A percentile compares a stretch with the other conserved stretches of the same genome.
Conservation (phyloP, 2,888 invertebrate genomes). For the Ichneumon xanthorius region DNA sequence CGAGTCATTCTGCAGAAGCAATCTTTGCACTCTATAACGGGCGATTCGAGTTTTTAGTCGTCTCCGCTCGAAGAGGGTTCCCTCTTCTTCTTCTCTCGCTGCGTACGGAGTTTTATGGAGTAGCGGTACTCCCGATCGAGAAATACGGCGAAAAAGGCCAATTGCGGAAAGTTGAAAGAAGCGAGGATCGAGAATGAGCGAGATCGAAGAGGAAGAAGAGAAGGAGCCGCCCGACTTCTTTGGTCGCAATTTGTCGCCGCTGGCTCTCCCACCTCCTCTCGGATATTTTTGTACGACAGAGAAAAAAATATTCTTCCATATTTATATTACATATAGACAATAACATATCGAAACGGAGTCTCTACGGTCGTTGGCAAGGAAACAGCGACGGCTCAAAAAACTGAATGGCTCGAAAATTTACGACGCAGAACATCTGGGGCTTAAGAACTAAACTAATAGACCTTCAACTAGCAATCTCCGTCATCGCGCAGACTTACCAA, state of each 20-base stretch:
- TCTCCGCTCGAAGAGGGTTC: neutral
- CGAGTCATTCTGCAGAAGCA: slow-evolving; percentile 1
- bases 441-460: too few relatives aligned
- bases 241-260: slow-evolving; percentile 19
- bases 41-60: slow-evolving; percentile 48
- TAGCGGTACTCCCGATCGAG: slow-evolving; percentile 45
- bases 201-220: slow-evolving; percentile 18
- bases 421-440: too few relatives aligned
- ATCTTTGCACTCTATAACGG: slow-evolving; percentile 50
- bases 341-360: neutral
- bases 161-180: slow-evolving; percentile 50
- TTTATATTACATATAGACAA: neutral
- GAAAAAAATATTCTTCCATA: neutral
- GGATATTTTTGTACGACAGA: neutral
- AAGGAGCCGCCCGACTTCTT: slow-evolving; percentile 4
- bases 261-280: neutral
- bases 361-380: too few relatives aligned
- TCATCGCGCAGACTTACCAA: too few relatives aligned
- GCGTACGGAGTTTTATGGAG: neutral
- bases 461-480: too few relatives aligned
- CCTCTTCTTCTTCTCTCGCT: slow-evolving; percentile 12
- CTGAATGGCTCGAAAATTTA: too few relatives aligned
- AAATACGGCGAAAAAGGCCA: slow-evolving; percentile 27
- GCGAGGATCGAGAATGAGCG: neutral
- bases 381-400: too few relatives aligned